Percentiles rank a stretch among this genome's conserved stretches.
Conservation (phyloP, 2,113 vertebrate species). For the Petrocephalus zakoni region DNA sequence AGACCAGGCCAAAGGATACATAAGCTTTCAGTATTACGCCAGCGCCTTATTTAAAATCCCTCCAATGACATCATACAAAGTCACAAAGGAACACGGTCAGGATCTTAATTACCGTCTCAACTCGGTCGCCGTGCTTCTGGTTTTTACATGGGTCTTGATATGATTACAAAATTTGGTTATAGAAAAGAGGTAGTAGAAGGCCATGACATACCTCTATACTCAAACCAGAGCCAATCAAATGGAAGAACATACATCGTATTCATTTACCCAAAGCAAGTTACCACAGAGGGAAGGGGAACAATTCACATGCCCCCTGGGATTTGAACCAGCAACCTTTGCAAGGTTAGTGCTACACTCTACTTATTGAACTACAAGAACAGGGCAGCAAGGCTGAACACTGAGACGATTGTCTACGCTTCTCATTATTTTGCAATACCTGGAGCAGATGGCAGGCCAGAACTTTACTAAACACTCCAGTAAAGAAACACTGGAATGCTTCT, state of each 20-base stretch:
- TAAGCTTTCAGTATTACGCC: background rate
- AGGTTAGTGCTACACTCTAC: background rate
- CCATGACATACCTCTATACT: background rate
- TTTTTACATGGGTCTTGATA: background rate
- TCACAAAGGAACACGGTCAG: background rate
- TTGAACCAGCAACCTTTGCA: background rate
- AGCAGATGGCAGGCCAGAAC: background rate
- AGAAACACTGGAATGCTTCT: background rate
- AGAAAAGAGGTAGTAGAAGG: background rate
- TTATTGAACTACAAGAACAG: background rate
- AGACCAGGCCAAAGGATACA: background rate
- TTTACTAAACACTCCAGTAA: background rate
- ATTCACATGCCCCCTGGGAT: background rate
- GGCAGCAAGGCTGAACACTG: background rate
- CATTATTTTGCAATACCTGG: background rate
- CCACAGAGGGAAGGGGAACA: background rate
- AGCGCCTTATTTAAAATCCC: background rate
- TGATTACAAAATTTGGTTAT: background rate
- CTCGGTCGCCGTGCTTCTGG: background rate
- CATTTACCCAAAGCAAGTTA: background rate
- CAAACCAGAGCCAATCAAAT: background rate
- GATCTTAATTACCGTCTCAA: background rate
- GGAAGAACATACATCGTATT: background rate
- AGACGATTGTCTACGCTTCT: background rate
- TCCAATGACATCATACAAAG: background rate